Conservation (phyloP, 2,113 vertebrate species). For the Jacana jacana region DNA sequence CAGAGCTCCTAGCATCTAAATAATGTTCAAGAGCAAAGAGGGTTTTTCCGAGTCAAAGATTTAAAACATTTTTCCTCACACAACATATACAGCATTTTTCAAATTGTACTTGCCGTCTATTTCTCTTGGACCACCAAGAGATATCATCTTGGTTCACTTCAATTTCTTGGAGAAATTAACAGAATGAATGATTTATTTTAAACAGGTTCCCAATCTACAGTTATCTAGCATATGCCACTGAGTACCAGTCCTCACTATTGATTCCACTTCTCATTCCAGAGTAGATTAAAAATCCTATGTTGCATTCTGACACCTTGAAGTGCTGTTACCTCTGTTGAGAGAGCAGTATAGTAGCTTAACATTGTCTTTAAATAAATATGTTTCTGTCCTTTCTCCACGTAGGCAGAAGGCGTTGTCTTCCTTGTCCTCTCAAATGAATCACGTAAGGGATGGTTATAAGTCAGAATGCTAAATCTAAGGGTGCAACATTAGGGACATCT, state of each 20-base stretch:
- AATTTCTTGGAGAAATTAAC: neutral
- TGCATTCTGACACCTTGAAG: neutral
- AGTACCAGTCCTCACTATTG: neutral
- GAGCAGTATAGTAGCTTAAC: neutral
- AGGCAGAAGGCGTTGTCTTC: neutral
- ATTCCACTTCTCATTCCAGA: neutral
- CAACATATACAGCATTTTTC: neutral
- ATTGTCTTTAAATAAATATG: neutral
- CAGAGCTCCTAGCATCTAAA: neutral
- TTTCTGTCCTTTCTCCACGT: neutral
- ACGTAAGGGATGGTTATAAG: neutral
- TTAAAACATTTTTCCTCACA: neutral
- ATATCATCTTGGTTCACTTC: neutral
- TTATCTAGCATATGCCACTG: neutral
- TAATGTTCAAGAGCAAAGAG: neutral
- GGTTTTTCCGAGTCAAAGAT: neutral
- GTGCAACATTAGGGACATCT: neutral
- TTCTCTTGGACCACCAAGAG: neutral
- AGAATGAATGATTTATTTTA: neutral
- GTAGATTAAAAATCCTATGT: neutral
- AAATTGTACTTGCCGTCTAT: neutral
- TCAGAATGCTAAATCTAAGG: neutral
- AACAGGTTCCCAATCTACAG: neutral
- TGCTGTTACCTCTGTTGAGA: neutral
- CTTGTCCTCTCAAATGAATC: neutral